phyloP scores from a whole-genome alignment of 2,113 vertebrate genomes.

The Brachyhypopomus occidentalis region DNA sequence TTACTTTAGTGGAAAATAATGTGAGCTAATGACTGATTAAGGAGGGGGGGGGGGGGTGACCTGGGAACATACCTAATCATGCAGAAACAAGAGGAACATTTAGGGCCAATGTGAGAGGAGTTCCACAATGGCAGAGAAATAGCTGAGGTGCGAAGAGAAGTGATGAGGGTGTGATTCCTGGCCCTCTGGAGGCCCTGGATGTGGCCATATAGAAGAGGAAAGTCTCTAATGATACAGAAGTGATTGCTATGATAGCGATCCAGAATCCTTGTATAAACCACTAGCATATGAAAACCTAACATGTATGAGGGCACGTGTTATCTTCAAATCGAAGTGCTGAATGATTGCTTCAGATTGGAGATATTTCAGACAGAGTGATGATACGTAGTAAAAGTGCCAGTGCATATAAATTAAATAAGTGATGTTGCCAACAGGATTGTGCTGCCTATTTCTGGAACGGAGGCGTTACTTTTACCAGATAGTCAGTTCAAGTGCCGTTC shows the following conservation, averaged over 20 bases:
- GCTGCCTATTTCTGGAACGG: neutral
- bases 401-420: neutral
- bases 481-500: neutral
- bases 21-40: conserved; percentile 5
- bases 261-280: neutral
- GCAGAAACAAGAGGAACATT: conserved; percentile 6
- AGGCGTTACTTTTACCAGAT: neutral
- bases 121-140: neutral
- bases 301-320: neutral
- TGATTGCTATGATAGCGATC: conserved; percentile 31
- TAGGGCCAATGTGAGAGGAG: neutral
- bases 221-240: conserved; percentile 22
- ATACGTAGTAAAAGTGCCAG: neutral
- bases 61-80: neutral
- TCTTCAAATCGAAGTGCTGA: conserved; percentile 8
- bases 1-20: conserved; percentile 30
- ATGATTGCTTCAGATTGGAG: conserved; percentile 15
- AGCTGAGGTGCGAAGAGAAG: conserved; percentile 2
- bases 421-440: neutral
- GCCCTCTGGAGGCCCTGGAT: neutral
- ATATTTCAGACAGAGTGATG: conserved; percentile 35
- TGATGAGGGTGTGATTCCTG: neutral
- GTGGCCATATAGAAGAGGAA: conserved; percentile 11
- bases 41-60: neutral
- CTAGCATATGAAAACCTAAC: conserved; percentile 19